These are phyloP conservation scores for Engraulis encrasicolus DNA, from an alignment of 2,113 vertebrate genomes.

Conservation along the genomic window DNA sequence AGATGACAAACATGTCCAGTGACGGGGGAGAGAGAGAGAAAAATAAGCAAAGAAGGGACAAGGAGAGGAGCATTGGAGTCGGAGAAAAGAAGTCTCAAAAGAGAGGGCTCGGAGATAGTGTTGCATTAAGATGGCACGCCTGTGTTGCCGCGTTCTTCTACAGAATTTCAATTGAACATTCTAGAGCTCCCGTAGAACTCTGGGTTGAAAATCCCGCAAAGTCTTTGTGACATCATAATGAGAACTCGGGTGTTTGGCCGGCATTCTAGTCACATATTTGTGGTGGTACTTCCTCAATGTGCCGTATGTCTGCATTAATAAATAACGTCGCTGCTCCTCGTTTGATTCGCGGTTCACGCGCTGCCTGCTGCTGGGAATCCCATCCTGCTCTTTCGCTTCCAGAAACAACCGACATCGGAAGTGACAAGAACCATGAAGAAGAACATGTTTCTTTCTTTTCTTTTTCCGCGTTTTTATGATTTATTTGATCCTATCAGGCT, in stretches of 20 bases:
- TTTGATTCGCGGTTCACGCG: neutral
- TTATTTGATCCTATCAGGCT: no score
- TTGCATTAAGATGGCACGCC: conserved; percentile 7
- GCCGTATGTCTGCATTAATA: no score
- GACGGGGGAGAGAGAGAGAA: neutral
- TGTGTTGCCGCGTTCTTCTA: no score
- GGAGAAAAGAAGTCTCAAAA: neutral
- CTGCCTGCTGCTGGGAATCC: neutral
- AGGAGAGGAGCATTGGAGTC: conserved; percentile 14
- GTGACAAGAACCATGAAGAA: neutral
- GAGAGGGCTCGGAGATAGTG: conserved; percentile 5
- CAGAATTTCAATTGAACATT: no score
- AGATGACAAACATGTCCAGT: conserved; percentile 8
- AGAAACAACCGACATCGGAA: neutral
- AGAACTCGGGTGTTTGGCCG: no score
- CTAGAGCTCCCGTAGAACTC: no score
- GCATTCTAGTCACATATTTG: no score
- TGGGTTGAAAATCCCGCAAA: no score
- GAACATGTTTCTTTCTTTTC: neutral
- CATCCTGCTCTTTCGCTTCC: neutral
- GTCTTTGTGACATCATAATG: no score
- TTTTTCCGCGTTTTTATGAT: no score
- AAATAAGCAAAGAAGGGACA: neutral
- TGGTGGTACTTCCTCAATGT: no score
- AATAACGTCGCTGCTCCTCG: neutral